phyloP scores from a whole-genome alignment of 2,113 vertebrate species.

The Halichoeres trimaculatus region DNA sequence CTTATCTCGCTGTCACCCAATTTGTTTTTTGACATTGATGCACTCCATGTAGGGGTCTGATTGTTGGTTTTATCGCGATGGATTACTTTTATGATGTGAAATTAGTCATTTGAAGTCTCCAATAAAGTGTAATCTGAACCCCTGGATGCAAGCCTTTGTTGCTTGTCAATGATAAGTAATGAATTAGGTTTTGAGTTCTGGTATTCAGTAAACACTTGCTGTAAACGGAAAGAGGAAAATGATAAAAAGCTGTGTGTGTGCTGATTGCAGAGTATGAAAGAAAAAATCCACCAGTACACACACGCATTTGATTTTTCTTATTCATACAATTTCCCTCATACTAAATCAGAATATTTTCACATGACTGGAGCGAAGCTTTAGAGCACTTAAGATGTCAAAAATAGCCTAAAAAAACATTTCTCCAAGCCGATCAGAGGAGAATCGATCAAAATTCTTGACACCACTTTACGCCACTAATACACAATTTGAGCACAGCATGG shows the following conservation, averaged over 20 bases:
- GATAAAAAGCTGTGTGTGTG: not conserved
- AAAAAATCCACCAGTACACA: not conserved
- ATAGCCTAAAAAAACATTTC: not conserved
- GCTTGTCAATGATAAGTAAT: slow-evolving; percentile 1
- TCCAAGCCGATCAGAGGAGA: too few relatives aligned
- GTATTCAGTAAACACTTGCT: slow-evolving; percentile 1
- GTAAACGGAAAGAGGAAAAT: not conserved
- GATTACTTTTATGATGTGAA: slow-evolving; percentile 30
- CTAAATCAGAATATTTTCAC: not conserved
- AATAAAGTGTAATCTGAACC: slow-evolving; percentile 1
- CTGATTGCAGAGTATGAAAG: slow-evolving; percentile 8
- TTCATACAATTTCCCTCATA: not conserved
- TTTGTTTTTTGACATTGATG: slow-evolving; percentile 4
- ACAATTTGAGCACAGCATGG: too few relatives aligned
- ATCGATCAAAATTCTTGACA: not conserved
- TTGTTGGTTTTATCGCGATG: not conserved
- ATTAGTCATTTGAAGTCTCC: slow-evolving; percentile 13
- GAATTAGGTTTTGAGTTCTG: not conserved
- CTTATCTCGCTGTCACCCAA: slow-evolving; percentile 19
- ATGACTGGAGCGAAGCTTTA: not conserved
- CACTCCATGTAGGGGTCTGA: not conserved
- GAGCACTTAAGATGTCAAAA: not conserved
- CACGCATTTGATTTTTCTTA: not conserved
- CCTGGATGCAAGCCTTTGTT: not conserved
- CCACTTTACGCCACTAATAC: not conserved